phyloP scores from a whole-genome alignment of 2,797 vertebrate species.

The Onychomys torridus region DNA sequence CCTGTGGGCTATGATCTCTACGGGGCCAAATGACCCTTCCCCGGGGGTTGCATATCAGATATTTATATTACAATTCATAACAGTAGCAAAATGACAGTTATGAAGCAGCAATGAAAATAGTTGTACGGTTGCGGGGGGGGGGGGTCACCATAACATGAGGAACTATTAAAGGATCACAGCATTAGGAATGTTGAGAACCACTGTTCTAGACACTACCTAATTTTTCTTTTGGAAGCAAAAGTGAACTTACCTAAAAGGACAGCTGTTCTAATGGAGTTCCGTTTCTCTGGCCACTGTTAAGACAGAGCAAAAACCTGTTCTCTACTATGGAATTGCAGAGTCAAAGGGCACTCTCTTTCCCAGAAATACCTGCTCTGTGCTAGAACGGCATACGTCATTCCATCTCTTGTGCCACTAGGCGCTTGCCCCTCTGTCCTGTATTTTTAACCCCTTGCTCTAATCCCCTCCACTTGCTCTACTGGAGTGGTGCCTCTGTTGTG shows the following conservation, averaged over 20 bases:
- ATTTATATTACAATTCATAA: neutral
- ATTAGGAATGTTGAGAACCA: neutral
- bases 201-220: neutral
- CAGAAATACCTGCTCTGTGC: neutral
- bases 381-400: neutral
- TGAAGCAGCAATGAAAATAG: neutral
- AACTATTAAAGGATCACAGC: neutral
- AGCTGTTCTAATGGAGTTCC: neutral
- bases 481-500: neutral
- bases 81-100: neutral
- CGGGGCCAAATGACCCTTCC: neutral
- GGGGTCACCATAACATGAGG: neutral
- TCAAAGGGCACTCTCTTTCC: neutral
- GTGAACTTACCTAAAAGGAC: neutral
- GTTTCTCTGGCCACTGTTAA: neutral
- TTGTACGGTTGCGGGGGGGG: neutral
- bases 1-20: neutral
- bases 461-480: neutral
- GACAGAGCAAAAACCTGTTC: neutral
- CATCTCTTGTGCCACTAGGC: neutral
- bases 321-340: neutral
- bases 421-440: neutral
- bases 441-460: neutral
- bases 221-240: conserved; percentile 35
- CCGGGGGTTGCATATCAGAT: neutral